Evolutionary conservation across 1,140 invertebrate genomes (phyloP), one percentile per base, ranked within the genome.

Genomic region (Drosophila grimshawi): DNA sequence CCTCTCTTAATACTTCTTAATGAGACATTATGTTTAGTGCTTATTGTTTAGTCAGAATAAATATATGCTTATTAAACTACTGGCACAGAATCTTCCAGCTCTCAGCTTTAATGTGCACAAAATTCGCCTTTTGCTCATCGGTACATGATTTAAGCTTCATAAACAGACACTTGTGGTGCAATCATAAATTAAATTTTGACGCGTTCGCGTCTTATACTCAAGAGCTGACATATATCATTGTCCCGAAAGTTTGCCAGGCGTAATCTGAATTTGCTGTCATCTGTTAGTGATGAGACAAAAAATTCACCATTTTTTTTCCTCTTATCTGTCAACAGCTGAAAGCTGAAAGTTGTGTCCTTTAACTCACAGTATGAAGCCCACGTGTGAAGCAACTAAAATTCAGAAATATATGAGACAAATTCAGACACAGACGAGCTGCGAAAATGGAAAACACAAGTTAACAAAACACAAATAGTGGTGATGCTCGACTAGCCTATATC

Each of bases 281-380:
- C 80, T 81, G 80, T 68, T 79, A 32, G 32, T 71, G 80, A 83
- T 63, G 74, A 77, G 77, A 49, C 62, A 67, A 66, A 63, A 69
- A 63, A 61, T 75, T 70, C 71, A 57, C 45, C 70, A 68, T 61
- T 76, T 60, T 60, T 77, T 60, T 72, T 71, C 61, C 65, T 55
- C 55, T 51, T 27, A 11, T 46, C 35, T 45, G 32, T 10, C 27
- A 27, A 33, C 32, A 56, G 7, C n/a, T 60, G 66, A 10, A 11
- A 43, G 19, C 19, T 19, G 19, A 64, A 70, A 78, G 46, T 74
- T 77, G 53, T 37, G 45, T 52, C 39, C 46, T 65, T 64, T 41
- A 39, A 10, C 10, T 3, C 11, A 41, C 11, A 37, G 11, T 30
- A 30, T 6, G 45, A 29, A 3, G 19, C 49, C 3, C 49, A 55